A percentile compares a stretch with the other conserved stretches of the same genome.
Evolutionary conservation across 2,888 invertebrate species (phyloP).

Genomic region (Asteroscopus sphinx): DNA sequence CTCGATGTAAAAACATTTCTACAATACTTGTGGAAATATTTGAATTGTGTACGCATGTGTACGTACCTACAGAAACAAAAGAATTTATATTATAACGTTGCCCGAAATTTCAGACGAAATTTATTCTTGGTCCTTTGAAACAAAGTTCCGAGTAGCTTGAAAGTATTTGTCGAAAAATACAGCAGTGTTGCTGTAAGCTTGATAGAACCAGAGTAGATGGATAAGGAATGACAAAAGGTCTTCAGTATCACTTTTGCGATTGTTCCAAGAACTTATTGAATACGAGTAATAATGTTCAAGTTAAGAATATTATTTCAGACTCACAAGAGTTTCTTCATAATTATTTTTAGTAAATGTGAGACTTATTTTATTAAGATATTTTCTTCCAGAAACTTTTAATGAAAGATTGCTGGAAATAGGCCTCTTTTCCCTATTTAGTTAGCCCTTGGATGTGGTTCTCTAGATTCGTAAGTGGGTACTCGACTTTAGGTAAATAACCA

Average conservation of each 20-base stretch:
- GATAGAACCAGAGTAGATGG: conserved; percentile 31
- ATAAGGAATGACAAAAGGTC: conserved; percentile 54
- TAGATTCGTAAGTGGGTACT: no score
- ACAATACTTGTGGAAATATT: conserved; percentile 41
- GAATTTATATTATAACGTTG: conserved; percentile 22
- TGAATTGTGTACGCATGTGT: conserved; percentile 35
- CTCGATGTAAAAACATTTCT: conserved; percentile 15
- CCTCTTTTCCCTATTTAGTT: no score
- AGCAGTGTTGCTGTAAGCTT: conserved; percentile 12
- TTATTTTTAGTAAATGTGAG: no score
- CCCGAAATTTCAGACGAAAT: neutral
- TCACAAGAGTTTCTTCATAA: neutral
- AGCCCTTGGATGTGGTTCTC: no score
- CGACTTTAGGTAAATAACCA: no score
- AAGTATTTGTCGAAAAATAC: conserved; percentile 14
- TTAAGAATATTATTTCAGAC: conserved; percentile 34
- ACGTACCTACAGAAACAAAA: conserved; percentile 24
- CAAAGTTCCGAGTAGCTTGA: conserved; percentile 21
- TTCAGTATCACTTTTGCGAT: conserved; percentile 44
- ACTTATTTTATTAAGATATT: no score
- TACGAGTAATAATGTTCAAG: conserved; percentile 34
- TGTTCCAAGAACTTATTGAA: conserved; percentile 48
- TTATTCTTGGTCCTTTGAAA: neutral
- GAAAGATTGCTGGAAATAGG: no score
- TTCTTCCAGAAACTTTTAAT: no score